Conservation (phyloP, 1,140 invertebrate species). For the Drosophila seguyi region DNA sequence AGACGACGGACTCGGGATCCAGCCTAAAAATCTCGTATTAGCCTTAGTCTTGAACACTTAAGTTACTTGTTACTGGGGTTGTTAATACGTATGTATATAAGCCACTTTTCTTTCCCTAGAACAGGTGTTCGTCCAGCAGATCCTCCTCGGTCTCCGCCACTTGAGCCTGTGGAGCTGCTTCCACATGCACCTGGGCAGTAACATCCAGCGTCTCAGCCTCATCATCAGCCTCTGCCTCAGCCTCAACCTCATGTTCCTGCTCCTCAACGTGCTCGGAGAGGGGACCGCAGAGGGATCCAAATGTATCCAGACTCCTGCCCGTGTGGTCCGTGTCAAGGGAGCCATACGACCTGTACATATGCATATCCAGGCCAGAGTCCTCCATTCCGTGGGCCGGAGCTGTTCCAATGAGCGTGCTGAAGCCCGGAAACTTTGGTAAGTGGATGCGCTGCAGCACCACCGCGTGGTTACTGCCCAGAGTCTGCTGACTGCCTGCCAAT, state of each 20-base stretch:
- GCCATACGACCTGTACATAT: constrained; percentile 68
- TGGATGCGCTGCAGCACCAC: constrained; percentile 59
- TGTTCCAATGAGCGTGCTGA: constrained; percentile 63
- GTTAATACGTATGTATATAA: constrained; percentile 61
- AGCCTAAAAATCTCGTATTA: constrained; percentile 29
- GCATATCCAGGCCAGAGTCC: constrained; percentile 72
- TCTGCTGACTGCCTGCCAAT: constrained; percentile 72
- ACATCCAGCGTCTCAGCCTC: constrained; percentile 23
- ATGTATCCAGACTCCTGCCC: constrained; percentile 73
- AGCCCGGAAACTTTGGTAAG: constrained; percentile 76
- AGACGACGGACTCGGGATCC: constrained; percentile 46
- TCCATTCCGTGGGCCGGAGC: constrained; percentile 62
- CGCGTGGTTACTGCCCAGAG: constrained; percentile 52
- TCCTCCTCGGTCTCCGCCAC: constrained; percentile 18
- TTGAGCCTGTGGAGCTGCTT: not conserved
- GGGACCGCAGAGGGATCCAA: constrained; percentile 71
- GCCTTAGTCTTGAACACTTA: constrained; percentile 59
- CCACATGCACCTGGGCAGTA: constrained; percentile 43
- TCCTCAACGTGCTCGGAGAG: constrained; percentile 58
- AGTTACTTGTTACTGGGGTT: constrained; percentile 24
- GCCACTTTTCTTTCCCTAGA: constrained; percentile 57
- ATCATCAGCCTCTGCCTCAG: constrained; percentile 12
- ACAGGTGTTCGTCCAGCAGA: constrained; percentile 56
- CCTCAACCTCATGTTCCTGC: constrained; percentile 25
- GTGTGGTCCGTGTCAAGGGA: constrained; percentile 73